Conservation (phyloP, 2,113 vertebrate species). For the Cyprinus carpio region DNA sequence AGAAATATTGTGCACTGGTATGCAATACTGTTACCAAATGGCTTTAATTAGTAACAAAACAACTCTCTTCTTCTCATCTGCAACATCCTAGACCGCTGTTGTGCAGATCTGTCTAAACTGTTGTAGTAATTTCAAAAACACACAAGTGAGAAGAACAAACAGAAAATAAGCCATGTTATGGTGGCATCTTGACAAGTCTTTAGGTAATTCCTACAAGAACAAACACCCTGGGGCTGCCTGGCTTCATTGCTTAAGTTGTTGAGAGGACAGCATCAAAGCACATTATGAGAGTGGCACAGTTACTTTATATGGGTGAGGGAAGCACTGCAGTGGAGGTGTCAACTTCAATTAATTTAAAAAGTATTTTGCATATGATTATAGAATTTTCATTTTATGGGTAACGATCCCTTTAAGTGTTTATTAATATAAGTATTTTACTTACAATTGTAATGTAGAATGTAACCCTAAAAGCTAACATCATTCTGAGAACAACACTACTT, state of each 20-base stretch:
- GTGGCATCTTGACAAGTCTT: conserved; percentile 81
- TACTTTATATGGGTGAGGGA: neutral
- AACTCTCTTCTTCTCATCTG: conserved; percentile 23
- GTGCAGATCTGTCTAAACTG: conserved; percentile 72
- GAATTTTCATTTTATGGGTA: neutral
- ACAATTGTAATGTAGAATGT: no score
- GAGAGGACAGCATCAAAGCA: conserved; percentile 61
- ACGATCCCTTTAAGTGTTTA: neutral
- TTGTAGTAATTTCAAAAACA: conserved; percentile 79
- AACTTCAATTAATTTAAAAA: neutral
- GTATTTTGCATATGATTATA: neutral
- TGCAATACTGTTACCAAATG: neutral
- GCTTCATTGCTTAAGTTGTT: conserved; percentile 72
- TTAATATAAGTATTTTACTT: no score
- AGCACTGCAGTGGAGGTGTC: neutral
- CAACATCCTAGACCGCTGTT: conserved; percentile 62
- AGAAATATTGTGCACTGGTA: neutral
- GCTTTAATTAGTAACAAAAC: neutral
- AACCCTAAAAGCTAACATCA: neutral
- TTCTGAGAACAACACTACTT: neutral
- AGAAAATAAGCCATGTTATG: conserved; percentile 70
- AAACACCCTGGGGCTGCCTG: conserved; percentile 76
- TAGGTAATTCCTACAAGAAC: conserved; percentile 79
- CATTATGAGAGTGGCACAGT: conserved; percentile 55
- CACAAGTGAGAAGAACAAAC: conserved; percentile 77